Percentiles rank a stretch among this genome's conserved stretches.
phyloP scores from a whole-genome alignment of 1,140 invertebrate genomes.

The Penaeus chinensis region DNA sequence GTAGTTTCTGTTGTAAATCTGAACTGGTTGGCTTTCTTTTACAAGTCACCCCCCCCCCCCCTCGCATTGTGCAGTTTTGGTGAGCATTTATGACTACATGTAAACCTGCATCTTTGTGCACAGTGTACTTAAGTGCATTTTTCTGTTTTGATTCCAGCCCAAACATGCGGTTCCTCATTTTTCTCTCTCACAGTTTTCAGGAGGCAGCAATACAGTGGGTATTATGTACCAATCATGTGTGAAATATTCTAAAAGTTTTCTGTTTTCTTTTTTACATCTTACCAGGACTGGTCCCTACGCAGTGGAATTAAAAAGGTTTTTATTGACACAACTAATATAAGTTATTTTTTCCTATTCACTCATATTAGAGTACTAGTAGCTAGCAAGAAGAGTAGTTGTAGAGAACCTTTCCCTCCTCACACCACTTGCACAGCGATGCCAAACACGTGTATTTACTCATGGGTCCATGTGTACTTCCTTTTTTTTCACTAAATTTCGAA shows the following conservation, averaged over 20 bases:
- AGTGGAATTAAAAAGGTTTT: slow-evolving; percentile 63
- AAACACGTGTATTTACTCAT: too few relatives aligned
- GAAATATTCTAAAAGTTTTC: slow-evolving; percentile 29
- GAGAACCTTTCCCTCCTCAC: slow-evolving; percentile 2
- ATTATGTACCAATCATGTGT: slow-evolving; percentile 25
- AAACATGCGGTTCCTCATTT: too few relatives aligned
- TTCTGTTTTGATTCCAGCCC: too few relatives aligned
- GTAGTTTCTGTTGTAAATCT: too few relatives aligned
- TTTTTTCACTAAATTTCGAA: too few relatives aligned
- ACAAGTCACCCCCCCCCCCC: too few relatives aligned
- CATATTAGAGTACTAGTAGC: slow-evolving; percentile 38
- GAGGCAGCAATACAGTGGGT: slow-evolving; percentile 45
- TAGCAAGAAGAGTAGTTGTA: slow-evolving; percentile 8
- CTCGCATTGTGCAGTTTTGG: background rate
- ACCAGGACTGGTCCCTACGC: slow-evolving; percentile 63
- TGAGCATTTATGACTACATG: background rate
- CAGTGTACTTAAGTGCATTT: background rate
- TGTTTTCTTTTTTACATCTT: slow-evolving; percentile 52
- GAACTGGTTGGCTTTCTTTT: too few relatives aligned
- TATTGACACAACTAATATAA: slow-evolving; percentile 41
- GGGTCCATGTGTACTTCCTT: too few relatives aligned
- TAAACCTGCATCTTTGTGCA: background rate
- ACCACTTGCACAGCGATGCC: too few relatives aligned
- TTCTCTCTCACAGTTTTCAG: too few relatives aligned
- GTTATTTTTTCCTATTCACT: slow-evolving; percentile 34